Evolutionary conservation across 2,888 invertebrate genomes (phyloP).

Genomic region (Hydriomena furcata): DNA sequence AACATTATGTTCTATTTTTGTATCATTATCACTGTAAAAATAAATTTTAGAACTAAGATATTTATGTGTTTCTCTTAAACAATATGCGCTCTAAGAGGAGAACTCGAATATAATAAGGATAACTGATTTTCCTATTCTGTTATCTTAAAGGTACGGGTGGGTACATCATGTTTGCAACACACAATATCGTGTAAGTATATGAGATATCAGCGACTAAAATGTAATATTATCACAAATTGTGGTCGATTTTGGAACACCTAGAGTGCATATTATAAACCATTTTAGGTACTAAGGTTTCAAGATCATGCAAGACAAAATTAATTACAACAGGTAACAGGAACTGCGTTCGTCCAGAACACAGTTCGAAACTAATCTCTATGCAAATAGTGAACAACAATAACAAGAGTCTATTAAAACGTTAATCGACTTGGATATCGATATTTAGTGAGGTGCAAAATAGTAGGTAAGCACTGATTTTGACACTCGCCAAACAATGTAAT

Average conservation of each 20-base stretch:
- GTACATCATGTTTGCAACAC: too few species aligned
- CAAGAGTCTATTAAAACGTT: constrained; percentile 51
- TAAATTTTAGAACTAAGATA: neutral
- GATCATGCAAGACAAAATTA: constrained; percentile 26
- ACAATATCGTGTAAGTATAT: too few species aligned
- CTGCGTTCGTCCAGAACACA: constrained; percentile 54
- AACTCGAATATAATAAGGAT: too few species aligned
- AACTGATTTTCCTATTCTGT: too few species aligned
- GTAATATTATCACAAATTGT: neutral
- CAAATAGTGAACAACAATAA: constrained; percentile 62
- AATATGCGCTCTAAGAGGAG: too few species aligned
- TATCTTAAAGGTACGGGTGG: too few species aligned
- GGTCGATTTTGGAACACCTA: neutral
- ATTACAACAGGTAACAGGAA: constrained; percentile 43
- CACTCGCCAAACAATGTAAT: too few species aligned
- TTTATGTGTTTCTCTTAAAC: too few species aligned
- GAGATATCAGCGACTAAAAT: neutral
- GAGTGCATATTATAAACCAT: too few species aligned
- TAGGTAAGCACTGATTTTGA: neutral
- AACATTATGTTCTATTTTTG: neutral
- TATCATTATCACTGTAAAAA: neutral
- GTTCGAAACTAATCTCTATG: constrained; percentile 72
- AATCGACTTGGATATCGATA: constrained; percentile 34
- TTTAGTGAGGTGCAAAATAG: constrained; percentile 8
- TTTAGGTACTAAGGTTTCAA: constrained; percentile 3